A percentile compares a stretch with the other conserved stretches of the same genome.
Conservation (phyloP, 2,797 vertebrate genomes). For the Syndactyla subalaris region DNA sequence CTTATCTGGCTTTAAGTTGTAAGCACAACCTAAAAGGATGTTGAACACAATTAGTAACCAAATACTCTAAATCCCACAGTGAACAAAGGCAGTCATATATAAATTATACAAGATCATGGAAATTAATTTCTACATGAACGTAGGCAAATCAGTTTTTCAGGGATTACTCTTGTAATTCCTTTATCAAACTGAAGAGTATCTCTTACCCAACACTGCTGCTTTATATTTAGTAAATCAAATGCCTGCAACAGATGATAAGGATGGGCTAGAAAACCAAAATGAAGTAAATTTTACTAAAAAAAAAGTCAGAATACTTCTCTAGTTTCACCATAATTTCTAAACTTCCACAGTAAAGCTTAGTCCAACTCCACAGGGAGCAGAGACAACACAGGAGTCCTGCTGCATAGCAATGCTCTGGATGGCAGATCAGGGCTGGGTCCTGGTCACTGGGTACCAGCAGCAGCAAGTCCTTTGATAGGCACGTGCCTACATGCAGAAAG, state of each 20-base stretch:
- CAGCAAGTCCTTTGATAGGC: background rate
- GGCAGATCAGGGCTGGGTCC: background rate
- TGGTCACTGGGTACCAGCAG: background rate
- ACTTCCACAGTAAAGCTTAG: background rate
- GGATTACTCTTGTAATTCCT: background rate
- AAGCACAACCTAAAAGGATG: background rate
- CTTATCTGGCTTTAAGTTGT: background rate
- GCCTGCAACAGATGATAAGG: background rate
- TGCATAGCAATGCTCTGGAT: accelerated
- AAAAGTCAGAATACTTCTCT: background rate
- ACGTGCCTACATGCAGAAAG: background rate
- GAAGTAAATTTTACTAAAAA: background rate
- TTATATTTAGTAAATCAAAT: background rate
- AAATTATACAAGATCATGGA: background rate
- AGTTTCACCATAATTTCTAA: background rate
- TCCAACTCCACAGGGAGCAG: background rate
- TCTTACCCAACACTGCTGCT: background rate
- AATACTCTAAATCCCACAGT: background rate
- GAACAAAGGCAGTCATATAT: background rate
- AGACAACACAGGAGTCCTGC: background rate
- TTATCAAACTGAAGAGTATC: background rate
- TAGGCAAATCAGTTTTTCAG: background rate
- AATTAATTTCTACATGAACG: background rate
- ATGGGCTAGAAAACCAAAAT: background rate
- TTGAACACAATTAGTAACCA: background rate